A percentile compares a stretch with the other conserved stretches of the same genome.
Evolutionary conservation across 92 coral and sea anemone species (phyloP).

Genomic region (Porites lobata): DNA sequence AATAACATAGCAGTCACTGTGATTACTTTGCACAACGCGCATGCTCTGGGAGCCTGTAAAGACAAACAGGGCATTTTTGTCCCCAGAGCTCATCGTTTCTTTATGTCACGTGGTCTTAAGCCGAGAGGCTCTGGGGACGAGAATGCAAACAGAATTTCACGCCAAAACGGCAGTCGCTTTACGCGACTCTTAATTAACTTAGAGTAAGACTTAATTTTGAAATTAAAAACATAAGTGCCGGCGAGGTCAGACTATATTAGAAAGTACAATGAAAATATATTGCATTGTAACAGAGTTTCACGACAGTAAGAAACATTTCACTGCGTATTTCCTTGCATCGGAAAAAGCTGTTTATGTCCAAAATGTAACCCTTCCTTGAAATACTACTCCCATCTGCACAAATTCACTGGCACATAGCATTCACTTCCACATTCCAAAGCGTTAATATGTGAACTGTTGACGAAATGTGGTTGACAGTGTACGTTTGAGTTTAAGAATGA

Average conservation of each 20-base stretch:
- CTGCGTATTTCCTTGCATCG: no score
- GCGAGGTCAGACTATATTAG: neutral
- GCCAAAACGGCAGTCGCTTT: neutral
- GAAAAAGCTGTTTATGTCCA: neutral
- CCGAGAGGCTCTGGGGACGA: no score
- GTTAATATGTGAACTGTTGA: neutral
- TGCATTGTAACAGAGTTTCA: neutral
- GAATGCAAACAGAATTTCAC: no score
- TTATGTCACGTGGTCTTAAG: no score
- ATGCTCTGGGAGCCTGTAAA: no score
- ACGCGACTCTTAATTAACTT: neutral
- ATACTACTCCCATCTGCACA: neutral
- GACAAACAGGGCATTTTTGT: no score
- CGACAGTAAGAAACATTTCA: neutral
- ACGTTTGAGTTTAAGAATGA: neutral
- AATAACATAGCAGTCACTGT: no score
- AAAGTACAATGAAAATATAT: neutral
- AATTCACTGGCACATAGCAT: neutral
- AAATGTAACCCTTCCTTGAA: neutral
- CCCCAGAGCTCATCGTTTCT: no score
- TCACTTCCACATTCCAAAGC: neutral
- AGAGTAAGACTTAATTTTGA: neutral
- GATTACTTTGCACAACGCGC: no score
- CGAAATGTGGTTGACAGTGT: neutral
- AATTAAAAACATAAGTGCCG: neutral